These are phyloP conservation scores for Palythoa grandiflora DNA, from an alignment of 92 coral and sea anemone genomes.

Conservation along the genomic window DNA sequence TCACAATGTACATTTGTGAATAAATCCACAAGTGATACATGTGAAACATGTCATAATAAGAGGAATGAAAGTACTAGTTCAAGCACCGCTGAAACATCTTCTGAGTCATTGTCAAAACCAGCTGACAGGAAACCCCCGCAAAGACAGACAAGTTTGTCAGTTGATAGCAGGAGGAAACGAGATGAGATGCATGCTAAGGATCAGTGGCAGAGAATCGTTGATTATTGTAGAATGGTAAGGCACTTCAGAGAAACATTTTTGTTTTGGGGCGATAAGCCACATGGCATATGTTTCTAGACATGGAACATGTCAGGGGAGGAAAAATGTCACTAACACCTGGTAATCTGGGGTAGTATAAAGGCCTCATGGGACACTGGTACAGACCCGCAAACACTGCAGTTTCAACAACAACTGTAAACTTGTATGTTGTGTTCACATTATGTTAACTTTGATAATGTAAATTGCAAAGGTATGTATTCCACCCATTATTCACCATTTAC, in stretches of 20 bases:
- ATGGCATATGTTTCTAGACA: too few species aligned
- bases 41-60: slow-evolving; percentile 36
- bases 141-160: slow-evolving; percentile 89
- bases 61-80: neutral
- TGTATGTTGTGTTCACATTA: too few species aligned
- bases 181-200: slow-evolving; percentile 94
- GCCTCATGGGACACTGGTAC: too few species aligned
- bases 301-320: too few species aligned
- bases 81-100: neutral
- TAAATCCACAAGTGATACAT: slow-evolving; percentile 29
- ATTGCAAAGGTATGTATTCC: too few species aligned
- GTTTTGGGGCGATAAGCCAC: neutral
- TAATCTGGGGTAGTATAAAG: too few species aligned
- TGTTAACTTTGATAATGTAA: too few species aligned
- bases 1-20: slow-evolving; percentile 71
- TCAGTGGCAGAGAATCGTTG: slow-evolving; percentile 82
- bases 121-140: slow-evolving; percentile 6
- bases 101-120: neutral
- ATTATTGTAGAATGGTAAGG: slow-evolving; percentile 82
- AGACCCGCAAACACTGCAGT: too few species aligned
- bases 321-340: too few species aligned
- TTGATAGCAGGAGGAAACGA: slow-evolving; percentile 86
- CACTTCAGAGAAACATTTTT: too few species aligned
- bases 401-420: too few species aligned
- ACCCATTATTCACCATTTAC: too few species aligned